Percentiles rank a stretch among this genome's conserved stretches.
Evolutionary conservation across 2,888 invertebrate species (phyloP).

Genomic region (Rosalia funebris): DNA sequence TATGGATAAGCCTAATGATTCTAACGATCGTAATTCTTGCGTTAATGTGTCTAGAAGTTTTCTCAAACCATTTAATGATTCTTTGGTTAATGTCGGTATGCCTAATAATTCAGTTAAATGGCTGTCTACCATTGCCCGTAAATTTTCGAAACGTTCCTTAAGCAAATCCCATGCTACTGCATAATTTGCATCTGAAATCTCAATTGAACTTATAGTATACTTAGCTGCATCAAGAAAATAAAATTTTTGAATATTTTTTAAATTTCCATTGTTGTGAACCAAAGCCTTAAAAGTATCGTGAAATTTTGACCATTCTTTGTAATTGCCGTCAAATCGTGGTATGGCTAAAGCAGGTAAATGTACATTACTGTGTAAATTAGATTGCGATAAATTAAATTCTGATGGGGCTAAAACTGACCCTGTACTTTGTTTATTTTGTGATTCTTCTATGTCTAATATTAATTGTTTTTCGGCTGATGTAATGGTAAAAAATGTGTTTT

Average conservation of each 20-base stretch:
- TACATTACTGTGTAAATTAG: not conserved
- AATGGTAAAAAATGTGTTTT: not conserved
- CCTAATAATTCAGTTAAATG: conserved; percentile 1
- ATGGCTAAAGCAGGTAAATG: conserved; percentile 22
- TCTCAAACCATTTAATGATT: not conserved
- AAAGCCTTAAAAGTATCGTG: conserved; percentile 13
- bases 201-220: conserved; percentile 1
- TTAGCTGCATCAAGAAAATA: conserved; percentile 13
- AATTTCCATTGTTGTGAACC: conserved; percentile 9
- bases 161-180: conserved; percentile 10
- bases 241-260: conserved; percentile 18
- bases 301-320: conserved; percentile 16
- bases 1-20: not conserved
- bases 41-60: conserved; percentile 7
- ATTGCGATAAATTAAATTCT: too few relatives aligned
- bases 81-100: not conserved
- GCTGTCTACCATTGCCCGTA: not conserved
- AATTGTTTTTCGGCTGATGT: not conserved
- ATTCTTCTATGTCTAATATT: not conserved
- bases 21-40: not conserved
- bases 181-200: conserved; percentile 17
- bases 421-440: not conserved
- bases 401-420: too few relatives aligned
- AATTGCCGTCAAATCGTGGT: conserved; percentile 21
- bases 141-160: conserved; percentile 14